Percentiles rank a stretch among this genome's conserved stretches.
Conservation (phyloP, 2,888 invertebrate genomes). For the Rapana venosa region DNA sequence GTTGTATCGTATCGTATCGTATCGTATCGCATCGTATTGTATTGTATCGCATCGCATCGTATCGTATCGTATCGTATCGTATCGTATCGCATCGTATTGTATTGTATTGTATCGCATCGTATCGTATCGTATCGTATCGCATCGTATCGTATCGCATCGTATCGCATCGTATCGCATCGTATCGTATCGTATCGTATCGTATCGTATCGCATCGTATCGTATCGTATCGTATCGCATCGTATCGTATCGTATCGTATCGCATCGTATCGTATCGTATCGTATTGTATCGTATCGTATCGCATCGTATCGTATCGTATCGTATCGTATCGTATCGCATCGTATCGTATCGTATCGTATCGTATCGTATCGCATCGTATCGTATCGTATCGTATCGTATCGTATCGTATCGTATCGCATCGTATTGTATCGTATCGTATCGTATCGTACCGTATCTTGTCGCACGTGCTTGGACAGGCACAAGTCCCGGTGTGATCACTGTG, state of each 20-base stretch:
- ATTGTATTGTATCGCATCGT: not conserved
- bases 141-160: not conserved
- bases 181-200: not conserved
- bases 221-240: not conserved
- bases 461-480: too few relatives aligned
- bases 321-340: not conserved
- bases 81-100: not conserved
- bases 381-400: not conserved
- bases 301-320: not conserved
- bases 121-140: not conserved
- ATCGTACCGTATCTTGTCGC: not conserved
- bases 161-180: not conserved
- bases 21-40: too few relatives aligned
- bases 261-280: not conserved
- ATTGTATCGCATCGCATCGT: not conserved
- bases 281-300: not conserved
- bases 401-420: not conserved
- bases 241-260: not conserved
- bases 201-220: not conserved
- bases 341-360: not conserved
- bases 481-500: too few relatives aligned
- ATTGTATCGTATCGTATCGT: not conserved
- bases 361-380: not conserved
- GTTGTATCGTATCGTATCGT: too few relatives aligned
- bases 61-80: not conserved